A percentile compares a stretch with the other conserved stretches of the same genome.
Conservation (phyloP, 2,888 invertebrate genomes). For the Apodemia mormo region DNA sequence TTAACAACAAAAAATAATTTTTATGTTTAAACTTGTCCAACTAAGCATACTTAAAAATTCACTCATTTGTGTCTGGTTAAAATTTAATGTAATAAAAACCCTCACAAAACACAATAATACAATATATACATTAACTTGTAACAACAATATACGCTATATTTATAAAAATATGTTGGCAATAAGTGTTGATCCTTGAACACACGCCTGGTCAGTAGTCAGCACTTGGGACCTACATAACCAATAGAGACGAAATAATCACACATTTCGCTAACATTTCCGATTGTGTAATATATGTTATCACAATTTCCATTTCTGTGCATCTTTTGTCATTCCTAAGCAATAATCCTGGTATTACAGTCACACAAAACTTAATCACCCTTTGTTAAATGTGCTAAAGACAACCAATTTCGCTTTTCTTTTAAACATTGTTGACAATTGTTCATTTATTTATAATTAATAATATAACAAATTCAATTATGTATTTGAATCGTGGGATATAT, state of each 20-base stretch:
- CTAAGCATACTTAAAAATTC: not conserved
- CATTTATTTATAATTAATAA: no score
- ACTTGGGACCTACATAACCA: not conserved
- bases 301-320: not conserved
- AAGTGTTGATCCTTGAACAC: slow-evolving; percentile 1
- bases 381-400: no score
- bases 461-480: no score
- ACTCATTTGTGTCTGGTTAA: not conserved
- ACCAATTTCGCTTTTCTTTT: no score
- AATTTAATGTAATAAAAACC: not conserved
- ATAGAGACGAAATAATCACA: slow-evolving; percentile 1
- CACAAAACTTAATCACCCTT: no score
- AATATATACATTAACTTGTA: slow-evolving; percentile 13
- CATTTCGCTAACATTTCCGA: not conserved
- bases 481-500: no score
- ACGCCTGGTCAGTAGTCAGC: not conserved
- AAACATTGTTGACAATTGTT: no score
- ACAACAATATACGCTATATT: slow-evolving; percentile 8
- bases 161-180: slow-evolving; percentile 10
- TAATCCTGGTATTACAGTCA: not conserved
- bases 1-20: no score
- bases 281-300: not conserved
- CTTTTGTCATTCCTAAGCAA: not conserved
- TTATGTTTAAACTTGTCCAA: not conserved
- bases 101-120: not conserved